phyloP scores from a whole-genome alignment of 2,888 invertebrate genomes.

The Mesochorus sp. region DNA sequence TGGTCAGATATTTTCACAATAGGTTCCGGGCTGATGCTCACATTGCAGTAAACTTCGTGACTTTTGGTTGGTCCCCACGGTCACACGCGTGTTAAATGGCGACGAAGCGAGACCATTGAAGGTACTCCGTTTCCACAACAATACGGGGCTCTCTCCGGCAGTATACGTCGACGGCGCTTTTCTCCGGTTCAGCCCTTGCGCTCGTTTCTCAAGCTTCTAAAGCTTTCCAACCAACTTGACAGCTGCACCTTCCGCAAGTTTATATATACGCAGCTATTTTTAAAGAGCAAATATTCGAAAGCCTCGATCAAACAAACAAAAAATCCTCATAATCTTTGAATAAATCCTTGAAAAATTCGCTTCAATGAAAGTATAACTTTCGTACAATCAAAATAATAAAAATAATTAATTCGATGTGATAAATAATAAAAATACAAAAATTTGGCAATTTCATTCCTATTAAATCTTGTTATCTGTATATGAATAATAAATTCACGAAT shows the following conservation, averaged over 20 bases:
- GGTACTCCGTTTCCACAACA: slow-evolving; percentile 70
- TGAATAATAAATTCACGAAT: too few relatives aligned
- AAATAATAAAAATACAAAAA: too few relatives aligned
- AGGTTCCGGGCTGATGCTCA: slow-evolving; percentile 77
- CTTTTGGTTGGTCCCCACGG: slow-evolving; percentile 66
- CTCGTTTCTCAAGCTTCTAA: slow-evolving; percentile 56
- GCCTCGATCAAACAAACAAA: too few relatives aligned
- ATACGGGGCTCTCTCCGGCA: slow-evolving; percentile 76
- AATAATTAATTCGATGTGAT: too few relatives aligned
- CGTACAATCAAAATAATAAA: too few relatives aligned
- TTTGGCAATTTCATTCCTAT: too few relatives aligned
- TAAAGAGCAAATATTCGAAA: too few relatives aligned
- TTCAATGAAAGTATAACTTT: too few relatives aligned
- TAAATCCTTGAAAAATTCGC: too few relatives aligned
- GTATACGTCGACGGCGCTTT: slow-evolving; percentile 66
- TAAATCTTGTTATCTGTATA: too few relatives aligned
- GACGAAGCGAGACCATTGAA: slow-evolving; percentile 75
- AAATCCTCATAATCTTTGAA: too few relatives aligned
- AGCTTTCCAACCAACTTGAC: slow-evolving; percentile 8
- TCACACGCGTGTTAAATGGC: slow-evolving; percentile 76
- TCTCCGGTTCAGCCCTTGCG: slow-evolving; percentile 61
- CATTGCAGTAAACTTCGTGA: slow-evolving; percentile 78
- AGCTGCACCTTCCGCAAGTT: neutral
- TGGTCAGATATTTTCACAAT: slow-evolving; percentile 81
- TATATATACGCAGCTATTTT: too few relatives aligned